Conservation (phyloP, 2,797 vertebrate genomes). For the Astyanax mexicanus region DNA sequence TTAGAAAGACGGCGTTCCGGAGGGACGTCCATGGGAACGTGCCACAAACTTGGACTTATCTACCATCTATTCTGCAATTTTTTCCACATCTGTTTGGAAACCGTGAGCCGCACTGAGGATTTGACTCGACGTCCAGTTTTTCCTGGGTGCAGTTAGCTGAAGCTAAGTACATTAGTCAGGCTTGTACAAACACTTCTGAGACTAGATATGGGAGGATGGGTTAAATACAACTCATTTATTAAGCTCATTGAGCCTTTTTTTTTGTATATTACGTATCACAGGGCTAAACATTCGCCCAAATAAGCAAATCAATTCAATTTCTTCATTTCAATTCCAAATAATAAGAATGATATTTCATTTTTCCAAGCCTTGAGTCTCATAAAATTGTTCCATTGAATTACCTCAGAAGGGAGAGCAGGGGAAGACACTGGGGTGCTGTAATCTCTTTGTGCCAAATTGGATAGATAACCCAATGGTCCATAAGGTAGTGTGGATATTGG, state of each 20-base stretch:
- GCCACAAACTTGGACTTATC: conserved; percentile 24
- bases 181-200: background rate
- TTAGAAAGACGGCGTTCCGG: conserved; percentile 23
- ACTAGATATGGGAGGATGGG: conserved; percentile 1
- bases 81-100: conserved; percentile 29
- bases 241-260: conserved; percentile 5
- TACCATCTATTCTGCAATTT: conserved; percentile 2
- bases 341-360: conserved; percentile 4
- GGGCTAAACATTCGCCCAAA: conserved; percentile 38
- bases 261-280: conserved; percentile 13
- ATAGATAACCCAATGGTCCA: conserved; percentile 45
- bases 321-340: conserved; percentile 22
- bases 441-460: background rate
- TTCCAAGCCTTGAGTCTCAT: conserved; percentile 11
- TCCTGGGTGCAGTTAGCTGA: background rate
- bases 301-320: background rate
- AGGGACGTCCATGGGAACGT: conserved; percentile 44
- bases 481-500: conserved; percentile 40
- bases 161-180: background rate
- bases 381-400: conserved; percentile 6
- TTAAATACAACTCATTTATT: conserved; percentile 35
- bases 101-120: background rate
- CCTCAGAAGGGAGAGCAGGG: background rate
- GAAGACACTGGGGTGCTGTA: conserved; percentile 14
- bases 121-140: background rate